A percentile compares a stretch with the other conserved stretches of the same genome.
These are phyloP conservation scores for Dioctria linearis DNA, from an alignment of 2,888 invertebrate species.

Conservation along the genomic window DNA sequence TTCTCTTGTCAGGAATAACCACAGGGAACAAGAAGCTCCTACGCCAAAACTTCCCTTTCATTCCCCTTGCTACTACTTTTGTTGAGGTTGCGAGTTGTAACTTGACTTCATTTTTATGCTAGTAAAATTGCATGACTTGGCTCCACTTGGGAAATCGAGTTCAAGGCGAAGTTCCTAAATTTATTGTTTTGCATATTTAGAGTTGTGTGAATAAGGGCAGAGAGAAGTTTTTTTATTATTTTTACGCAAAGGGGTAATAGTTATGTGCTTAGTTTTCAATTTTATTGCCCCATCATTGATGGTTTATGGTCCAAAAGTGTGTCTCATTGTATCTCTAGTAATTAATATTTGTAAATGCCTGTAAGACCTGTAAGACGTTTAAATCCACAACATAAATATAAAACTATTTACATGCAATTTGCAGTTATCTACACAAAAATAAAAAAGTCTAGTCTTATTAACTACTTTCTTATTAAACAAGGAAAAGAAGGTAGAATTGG, in stretches of 20 bases:
- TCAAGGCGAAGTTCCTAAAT: slow-evolving; percentile 14
- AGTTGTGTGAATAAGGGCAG: background rate
- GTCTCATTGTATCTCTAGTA: too few relatives aligned
- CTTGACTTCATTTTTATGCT: slow-evolving; percentile 22
- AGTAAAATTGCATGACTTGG: background rate
- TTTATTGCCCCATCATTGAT: background rate
- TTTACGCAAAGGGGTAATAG: background rate
- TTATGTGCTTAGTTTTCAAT: background rate
- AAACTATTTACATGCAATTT: too few relatives aligned
- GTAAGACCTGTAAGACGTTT: too few relatives aligned
- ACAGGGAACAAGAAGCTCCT: background rate
- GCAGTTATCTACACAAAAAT: too few relatives aligned
- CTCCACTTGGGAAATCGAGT: slow-evolving; percentile 24
- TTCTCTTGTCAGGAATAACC: background rate
- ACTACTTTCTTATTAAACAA: too few relatives aligned
- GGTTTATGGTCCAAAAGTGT: too few relatives aligned
- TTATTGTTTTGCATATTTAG: background rate
- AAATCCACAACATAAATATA: too few relatives aligned
- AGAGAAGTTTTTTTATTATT: background rate
- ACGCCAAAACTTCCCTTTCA: too few relatives aligned
- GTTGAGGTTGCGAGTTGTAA: background rate
- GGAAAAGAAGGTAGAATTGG: too few relatives aligned
- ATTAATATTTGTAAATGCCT: too few relatives aligned
- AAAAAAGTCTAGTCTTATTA: too few relatives aligned
- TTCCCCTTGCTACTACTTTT: too few relatives aligned